These are phyloP conservation scores for Dryococelus australis DNA, from an alignment of 2,888 invertebrate species.

Conservation along the genomic window DNA sequence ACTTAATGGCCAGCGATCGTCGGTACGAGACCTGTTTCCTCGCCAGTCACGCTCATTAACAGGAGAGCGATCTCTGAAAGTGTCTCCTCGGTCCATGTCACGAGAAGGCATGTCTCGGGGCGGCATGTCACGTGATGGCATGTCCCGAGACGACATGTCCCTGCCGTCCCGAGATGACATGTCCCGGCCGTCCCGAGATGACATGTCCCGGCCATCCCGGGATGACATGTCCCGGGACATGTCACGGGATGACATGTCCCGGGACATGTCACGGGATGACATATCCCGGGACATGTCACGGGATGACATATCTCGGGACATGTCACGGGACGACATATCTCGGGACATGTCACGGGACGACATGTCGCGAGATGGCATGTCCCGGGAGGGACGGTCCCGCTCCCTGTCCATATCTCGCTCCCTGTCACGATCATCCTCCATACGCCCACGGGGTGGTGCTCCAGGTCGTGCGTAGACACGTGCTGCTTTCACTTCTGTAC, in stretches of 20 bases:
- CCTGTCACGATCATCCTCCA: not conserved
- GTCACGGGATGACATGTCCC: not conserved
- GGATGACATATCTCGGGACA: slow-evolving; percentile 35
- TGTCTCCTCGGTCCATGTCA: slow-evolving; percentile 34
- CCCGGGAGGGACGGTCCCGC: not conserved
- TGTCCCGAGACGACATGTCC: not conserved
- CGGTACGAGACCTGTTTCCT: slow-evolving; percentile 49
- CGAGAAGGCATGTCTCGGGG: not conserved
- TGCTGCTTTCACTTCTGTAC: slow-evolving; percentile 11
- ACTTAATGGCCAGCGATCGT: slow-evolving; percentile 27
- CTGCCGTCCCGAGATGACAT: too few relatives aligned
- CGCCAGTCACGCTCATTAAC: slow-evolving; percentile 50
- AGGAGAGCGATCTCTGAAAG: slow-evolving; percentile 44
- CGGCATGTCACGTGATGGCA: not conserved
- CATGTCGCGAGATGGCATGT: not conserved
- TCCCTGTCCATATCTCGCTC: slow-evolving; percentile 17
- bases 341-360: not conserved
- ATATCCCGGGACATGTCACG: slow-evolving; percentile 36
- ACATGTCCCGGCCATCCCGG: not conserved
- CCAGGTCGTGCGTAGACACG: slow-evolving; percentile 20
- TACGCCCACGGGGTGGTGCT: not conserved
- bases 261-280: not conserved
- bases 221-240: not conserved
- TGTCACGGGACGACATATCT: slow-evolving; percentile 31
- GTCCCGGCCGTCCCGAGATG: not conserved